phyloP scores from a whole-genome alignment of 2,888 invertebrate species.

The Melolontha melolontha region DNA sequence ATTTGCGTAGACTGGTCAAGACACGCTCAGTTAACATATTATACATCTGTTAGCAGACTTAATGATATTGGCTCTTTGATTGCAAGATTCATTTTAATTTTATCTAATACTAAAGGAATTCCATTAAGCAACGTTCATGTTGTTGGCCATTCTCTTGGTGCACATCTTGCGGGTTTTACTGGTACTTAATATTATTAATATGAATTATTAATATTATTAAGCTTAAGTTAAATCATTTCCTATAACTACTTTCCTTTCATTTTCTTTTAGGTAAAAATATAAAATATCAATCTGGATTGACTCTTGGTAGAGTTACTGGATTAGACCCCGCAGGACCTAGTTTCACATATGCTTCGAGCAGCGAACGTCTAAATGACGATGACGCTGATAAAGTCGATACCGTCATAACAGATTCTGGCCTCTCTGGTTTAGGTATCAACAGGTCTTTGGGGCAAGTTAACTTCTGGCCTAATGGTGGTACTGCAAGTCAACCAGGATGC shows the following conservation, averaged over 20 bases:
- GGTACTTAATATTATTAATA: constrained; percentile 21
- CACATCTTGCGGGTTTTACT: constrained; percentile 40
- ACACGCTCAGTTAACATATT: constrained; percentile 25
- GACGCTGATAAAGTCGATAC: constrained; percentile 37
- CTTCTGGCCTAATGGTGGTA: constrained; percentile 41
- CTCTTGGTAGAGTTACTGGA: constrained; percentile 32
- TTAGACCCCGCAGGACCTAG: constrained; percentile 36
- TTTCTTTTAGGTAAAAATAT: constrained; percentile 19
- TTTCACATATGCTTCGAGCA: constrained; percentile 24
- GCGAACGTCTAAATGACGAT: constrained; percentile 12
- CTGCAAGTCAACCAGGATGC: constrained; percentile 34
- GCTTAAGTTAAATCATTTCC: too few relatives aligned
- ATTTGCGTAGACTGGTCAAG: constrained; percentile 38
- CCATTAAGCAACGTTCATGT: constrained; percentile 23
- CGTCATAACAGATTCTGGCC: constrained; percentile 34
- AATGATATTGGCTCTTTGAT: constrained; percentile 25
- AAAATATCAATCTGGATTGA: constrained; percentile 4
- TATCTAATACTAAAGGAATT: constrained; percentile 30
- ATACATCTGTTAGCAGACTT: constrained; percentile 22
- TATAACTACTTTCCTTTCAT: not conserved
- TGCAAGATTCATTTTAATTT: constrained; percentile 25
- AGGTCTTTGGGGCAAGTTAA: constrained; percentile 36
- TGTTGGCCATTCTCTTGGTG: constrained; percentile 38
- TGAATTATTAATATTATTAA: too few relatives aligned
- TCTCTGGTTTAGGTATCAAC: constrained; percentile 27